A percentile compares a stretch with the other conserved stretches of the same genome.
Evolutionary conservation across 2,888 invertebrate genomes (phyloP).

Genomic region (Megastigmus dorsalis): DNA sequence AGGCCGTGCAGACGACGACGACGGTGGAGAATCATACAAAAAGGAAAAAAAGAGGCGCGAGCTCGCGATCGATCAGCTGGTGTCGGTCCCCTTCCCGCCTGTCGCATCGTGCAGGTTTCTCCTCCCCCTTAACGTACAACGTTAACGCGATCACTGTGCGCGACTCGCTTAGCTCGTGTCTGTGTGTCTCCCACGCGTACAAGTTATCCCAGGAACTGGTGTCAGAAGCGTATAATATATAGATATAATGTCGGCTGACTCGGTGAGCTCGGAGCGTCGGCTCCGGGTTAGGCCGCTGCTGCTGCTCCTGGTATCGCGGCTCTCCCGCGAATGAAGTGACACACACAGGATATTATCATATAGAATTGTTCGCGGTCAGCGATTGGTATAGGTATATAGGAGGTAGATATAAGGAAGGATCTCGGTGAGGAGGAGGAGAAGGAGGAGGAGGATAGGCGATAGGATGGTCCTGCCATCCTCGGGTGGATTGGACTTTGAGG

Average conservation of each 20-base stretch:
- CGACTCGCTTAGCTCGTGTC: no score
- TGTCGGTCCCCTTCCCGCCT: no score
- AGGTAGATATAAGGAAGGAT: no score
- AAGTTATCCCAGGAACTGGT: neutral
- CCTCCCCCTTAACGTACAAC: neutral
- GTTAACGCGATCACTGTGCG: neutral
- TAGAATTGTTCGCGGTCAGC: no score
- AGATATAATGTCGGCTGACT: neutral
- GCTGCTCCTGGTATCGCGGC: neutral
- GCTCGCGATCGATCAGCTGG: slow-evolving; percentile 61
- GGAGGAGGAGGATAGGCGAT: no score
- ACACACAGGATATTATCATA: no score
- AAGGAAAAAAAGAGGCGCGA: slow-evolving; percentile 60
- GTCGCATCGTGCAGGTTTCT: slow-evolving; percentile 13
- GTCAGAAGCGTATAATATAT: neutral
- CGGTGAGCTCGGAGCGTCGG: neutral
- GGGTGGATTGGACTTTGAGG: slow-evolving; percentile 46
- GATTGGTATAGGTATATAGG: no score
- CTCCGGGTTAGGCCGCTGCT: neutral
- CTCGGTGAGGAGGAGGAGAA: slow-evolving; percentile 13
- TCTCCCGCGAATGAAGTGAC: slow-evolving; percentile 21
- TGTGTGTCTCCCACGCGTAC: no score
- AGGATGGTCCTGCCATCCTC: slow-evolving; percentile 49
- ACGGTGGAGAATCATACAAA: no score
- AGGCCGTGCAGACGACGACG: no score